Base-by-base conservation (phyloP, 2,888 invertebrate genomes). In the Slavum lentiscoides region DNA sequence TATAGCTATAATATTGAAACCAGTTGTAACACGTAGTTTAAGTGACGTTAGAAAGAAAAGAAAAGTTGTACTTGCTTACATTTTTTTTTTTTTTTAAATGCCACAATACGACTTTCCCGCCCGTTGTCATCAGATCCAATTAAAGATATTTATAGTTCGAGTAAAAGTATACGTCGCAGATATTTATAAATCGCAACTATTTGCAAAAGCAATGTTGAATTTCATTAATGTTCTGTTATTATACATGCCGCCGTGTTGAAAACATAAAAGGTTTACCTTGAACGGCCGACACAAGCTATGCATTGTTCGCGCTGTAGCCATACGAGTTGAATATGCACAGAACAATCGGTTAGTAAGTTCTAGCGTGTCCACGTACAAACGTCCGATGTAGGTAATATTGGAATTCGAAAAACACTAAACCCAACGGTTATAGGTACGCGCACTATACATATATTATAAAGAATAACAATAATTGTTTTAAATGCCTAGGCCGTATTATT, bases 141-240 rank as follows among this genome's bases (percentile, higher is more conserved):
- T 74, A 74, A 62, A 64, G 7, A 37, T 53, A 74, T 64, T 64
- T 53, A 64, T 73, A 43, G 23, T 59, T 43, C 43, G 17, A 43
- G 23, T 73, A 30, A 30, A 30, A 30, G 30, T 30, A 30, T 30
- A 39, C 21, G 1, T 19, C 30, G 30, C 30, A 15, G 8, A 30
- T 53, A 37, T 53, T 74, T 39, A 53, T n/a, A 74, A 61, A 62
- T 49, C n/a, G 53, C 53, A 37, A 74, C 53, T 74, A 37, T 74
- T 74, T 64, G 2, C 37, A 74, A 74, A 17, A 64, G 17, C 53
- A 74, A 64, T 64, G 62, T 53, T 37, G 49, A 62, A 62, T 62
- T 74, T 64, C 11, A 53, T 64, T 62, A 37, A 74, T 74, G 53
- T 74, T 30, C 62, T 53, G 21, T 62, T 53, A 30, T 30, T 53